These are phyloP conservation scores for Watsonalla cultraria DNA, from an alignment of 2,888 invertebrate genomes.

Conservation along the genomic window DNA sequence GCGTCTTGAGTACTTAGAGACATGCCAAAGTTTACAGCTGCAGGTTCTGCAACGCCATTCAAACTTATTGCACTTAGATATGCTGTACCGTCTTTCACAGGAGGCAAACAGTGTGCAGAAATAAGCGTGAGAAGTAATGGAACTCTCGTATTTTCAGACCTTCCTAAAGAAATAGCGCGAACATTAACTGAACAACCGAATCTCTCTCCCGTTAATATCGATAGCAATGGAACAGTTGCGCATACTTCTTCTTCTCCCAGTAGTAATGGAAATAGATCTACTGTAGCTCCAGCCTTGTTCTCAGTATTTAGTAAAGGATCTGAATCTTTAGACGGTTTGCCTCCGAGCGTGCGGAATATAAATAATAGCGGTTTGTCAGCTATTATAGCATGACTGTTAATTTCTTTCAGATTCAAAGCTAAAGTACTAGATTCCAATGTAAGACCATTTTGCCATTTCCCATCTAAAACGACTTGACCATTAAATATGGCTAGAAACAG, in stretches of 20 bases:
- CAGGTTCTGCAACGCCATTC: conserved; percentile 34
- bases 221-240: conserved; percentile 34
- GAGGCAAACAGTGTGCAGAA: conserved; percentile 61
- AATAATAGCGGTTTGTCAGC: conserved; percentile 55
- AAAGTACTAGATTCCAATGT: conserved; percentile 25
- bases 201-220: conserved; percentile 36
- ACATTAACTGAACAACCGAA: conserved; percentile 40
- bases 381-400: conserved; percentile 27
- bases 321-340: conserved; percentile 45
- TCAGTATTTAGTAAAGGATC: conserved; percentile 53
- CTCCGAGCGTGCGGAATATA: conserved; percentile 39
- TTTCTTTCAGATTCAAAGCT: conserved; percentile 45
- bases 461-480: conserved; percentile 38
- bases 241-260: conserved; percentile 51
- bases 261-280: conserved; percentile 59
- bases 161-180: conserved; percentile 27
- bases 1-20: conserved; percentile 43
- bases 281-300: conserved; percentile 56
- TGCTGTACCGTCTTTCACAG: conserved; percentile 51
- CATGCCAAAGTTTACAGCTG: conserved; percentile 48
- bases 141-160: conserved; percentile 23
- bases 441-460: conserved; percentile 40
- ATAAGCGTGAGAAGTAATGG: conserved; percentile 56
- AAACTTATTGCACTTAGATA: conserved; percentile 55
- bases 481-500: conserved; percentile 43